Evolutionary conservation across 2,113 vertebrate genomes (phyloP).

Genomic region (Thermophis baileyi): DNA sequence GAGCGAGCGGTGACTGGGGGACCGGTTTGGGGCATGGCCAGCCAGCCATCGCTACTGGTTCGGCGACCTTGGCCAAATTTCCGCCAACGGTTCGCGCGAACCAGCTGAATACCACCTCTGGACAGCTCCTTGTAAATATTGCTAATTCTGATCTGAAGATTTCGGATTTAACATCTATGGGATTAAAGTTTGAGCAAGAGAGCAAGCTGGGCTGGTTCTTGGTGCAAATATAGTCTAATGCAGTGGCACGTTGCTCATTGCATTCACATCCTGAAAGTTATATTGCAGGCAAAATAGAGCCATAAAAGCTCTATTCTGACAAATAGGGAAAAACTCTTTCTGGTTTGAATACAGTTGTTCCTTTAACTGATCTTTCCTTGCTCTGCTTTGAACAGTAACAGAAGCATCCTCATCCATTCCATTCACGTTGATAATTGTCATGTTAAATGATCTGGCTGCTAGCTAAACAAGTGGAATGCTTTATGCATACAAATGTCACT

Average conservation of each 20-base stretch:
- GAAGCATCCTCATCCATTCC: constrained; percentile 23
- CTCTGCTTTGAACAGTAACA: not conserved
- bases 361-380: constrained; percentile 15
- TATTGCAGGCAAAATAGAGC: not conserved
- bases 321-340: not conserved
- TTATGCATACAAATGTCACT: constrained; percentile 29
- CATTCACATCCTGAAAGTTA: not conserved
- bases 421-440: constrained; percentile 26
- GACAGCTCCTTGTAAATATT: not conserved
- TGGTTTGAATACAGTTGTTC: not conserved
- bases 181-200: not conserved
- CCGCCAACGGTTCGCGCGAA: too few relatives aligned
- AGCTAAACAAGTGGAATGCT: constrained; percentile 43
- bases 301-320: constrained; percentile 6
- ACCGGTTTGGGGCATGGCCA: too few relatives aligned
- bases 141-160: not conserved
- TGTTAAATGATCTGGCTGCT: constrained; percentile 33
- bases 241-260: not conserved
- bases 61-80: too few relatives aligned
- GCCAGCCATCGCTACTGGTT: too few relatives aligned
- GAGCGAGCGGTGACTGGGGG: too few relatives aligned
- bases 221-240: not conserved
- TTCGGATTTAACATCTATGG: not conserved
- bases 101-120: too few relatives aligned
- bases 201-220: not conserved